phyloP scores from a whole-genome alignment of 1,140 invertebrate species.

The Asobara japonica region DNA sequence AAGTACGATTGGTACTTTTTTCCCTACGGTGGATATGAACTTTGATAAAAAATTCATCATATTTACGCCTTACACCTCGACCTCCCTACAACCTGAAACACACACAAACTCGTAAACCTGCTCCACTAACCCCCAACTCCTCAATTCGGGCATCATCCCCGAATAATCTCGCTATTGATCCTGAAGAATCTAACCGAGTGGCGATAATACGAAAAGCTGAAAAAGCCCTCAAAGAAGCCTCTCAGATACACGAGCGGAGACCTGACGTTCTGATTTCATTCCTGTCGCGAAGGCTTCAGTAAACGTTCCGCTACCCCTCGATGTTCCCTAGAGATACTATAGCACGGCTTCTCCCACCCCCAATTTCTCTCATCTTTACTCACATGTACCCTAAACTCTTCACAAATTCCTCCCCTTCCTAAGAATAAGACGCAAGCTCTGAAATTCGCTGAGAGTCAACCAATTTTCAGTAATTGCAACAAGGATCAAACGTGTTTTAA shows the following conservation, averaged over 20 bases:
- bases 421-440: background rate
- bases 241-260: background rate
- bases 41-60: no score
- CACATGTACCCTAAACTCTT: conserved; percentile 31
- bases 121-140: no score
- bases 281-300: background rate
- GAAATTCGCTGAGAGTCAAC: background rate
- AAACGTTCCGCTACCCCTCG: background rate
- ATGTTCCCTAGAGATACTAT: conserved; percentile 46
- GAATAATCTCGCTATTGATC: background rate
- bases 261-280: conserved; percentile 45
- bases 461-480: no score
- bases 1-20: no score
- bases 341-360: conserved; percentile 49
- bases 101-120: no score
- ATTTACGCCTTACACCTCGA: no score
- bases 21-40: no score
- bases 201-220: conserved; percentile 17
- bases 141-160: no score
- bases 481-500: no score
- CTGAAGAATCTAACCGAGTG: conserved; percentile 12
- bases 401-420: conserved; percentile 38
- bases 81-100: no score
- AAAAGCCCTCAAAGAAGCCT: conserved; percentile 3
- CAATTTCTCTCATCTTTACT: conserved; percentile 24